phyloP scores from a whole-genome alignment of 2,113 vertebrate species.

The Neotoma lepida region DNA sequence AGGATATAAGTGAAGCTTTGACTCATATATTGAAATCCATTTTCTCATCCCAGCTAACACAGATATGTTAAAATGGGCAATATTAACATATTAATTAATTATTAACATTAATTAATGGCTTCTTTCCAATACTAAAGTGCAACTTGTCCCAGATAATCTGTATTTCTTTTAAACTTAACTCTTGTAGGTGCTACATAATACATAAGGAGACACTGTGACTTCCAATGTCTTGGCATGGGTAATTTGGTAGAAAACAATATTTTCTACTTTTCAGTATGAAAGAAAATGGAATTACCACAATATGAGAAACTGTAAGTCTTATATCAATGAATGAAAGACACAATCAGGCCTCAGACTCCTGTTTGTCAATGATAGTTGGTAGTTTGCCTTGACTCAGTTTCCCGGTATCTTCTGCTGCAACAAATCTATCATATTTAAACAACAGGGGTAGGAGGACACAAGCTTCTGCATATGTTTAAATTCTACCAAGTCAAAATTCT shows the following conservation, averaged over 20 bases:
- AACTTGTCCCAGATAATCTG: not conserved
- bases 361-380: not conserved
- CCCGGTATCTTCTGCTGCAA: not conserved
- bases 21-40: slow-evolving; percentile 35
- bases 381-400: not conserved
- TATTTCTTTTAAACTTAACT: slow-evolving; percentile 36
- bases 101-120: too few relatives aligned
- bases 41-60: slow-evolving; percentile 20
- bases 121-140: not conserved
- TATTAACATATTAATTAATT: too few relatives aligned
- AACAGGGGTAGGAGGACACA: not conserved
- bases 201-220: not conserved
- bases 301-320: not conserved
- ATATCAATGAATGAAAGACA: not conserved
- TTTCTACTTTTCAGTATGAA: not conserved
- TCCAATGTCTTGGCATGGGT: not conserved
- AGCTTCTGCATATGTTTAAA: not conserved
- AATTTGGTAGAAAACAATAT: not conserved
- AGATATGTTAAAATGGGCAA: not conserved
- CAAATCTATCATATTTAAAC: not conserved
- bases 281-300: slow-evolving; percentile 13
- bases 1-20: slow-evolving; percentile 66
- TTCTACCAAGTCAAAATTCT: slow-evolving; percentile 15
- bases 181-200: not conserved
- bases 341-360: not conserved